Conservation (phyloP, 2,797 vertebrate species). For the Neostethus bicornis region DNA sequence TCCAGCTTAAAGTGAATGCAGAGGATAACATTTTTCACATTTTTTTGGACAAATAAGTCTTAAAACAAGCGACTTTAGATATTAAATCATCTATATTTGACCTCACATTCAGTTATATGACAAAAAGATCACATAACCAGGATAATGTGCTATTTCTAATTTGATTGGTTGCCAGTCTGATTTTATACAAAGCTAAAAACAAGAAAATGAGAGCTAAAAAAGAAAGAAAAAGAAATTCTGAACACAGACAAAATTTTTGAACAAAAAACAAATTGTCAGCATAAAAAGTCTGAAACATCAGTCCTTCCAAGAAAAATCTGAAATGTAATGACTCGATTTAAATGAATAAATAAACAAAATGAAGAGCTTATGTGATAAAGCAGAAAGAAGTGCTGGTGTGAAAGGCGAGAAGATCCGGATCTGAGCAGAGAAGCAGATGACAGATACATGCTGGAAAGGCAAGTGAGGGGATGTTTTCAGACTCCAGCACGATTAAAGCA, state of each 20-base stretch:
- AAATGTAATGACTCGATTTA: background rate
- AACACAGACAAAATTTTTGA: background rate
- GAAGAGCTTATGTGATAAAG: conserved; percentile 2
- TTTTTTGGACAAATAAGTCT: conserved; percentile 6
- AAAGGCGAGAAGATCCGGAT: conserved; percentile 43
- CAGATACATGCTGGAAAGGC: background rate
- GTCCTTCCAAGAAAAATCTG: conserved; percentile 13
- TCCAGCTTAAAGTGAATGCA: conserved; percentile 53
- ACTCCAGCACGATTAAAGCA: background rate
- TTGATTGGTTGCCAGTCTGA: too few species aligned
- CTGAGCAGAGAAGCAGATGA: conserved; percentile 35
- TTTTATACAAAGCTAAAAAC: too few species aligned
- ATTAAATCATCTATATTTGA: background rate
- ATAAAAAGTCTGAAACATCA: background rate
- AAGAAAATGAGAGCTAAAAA: too few species aligned
- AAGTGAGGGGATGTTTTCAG: background rate
- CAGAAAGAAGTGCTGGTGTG: conserved; percentile 21
- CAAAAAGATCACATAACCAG: background rate
- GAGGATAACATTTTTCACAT: conserved; percentile 18
- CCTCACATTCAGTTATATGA: conserved; percentile 1
- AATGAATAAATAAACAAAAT: conserved; percentile 20
- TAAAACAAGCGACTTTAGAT: conserved; percentile 16
- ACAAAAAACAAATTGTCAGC: too few species aligned
- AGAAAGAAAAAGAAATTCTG: conserved; percentile 2
- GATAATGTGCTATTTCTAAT: too few species aligned